Evolutionary conservation across 1,140 invertebrate species (phyloP).

Genomic region (Drosophila nannoptera): DNA sequence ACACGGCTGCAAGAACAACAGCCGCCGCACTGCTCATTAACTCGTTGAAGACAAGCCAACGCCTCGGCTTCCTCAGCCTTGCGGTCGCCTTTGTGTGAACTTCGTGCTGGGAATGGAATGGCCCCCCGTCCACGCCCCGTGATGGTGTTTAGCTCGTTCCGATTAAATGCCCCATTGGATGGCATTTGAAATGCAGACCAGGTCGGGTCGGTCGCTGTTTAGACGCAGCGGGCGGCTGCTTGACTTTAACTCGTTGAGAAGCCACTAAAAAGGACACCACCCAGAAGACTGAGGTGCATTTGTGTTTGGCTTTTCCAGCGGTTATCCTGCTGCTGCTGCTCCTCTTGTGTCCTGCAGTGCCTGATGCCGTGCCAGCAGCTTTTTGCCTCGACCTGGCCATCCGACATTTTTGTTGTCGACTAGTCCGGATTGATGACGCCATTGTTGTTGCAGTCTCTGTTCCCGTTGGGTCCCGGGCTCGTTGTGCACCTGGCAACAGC

Average conservation of each 20-base stretch:
- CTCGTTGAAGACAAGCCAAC: conserved; percentile 47
- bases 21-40: conserved; percentile 28
- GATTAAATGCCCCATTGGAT: conserved; percentile 73
- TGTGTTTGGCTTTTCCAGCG: conserved; percentile 54
- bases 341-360: conserved; percentile 42
- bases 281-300: conserved; percentile 63
- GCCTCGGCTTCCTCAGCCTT: conserved; percentile 29
- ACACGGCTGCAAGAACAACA: not conserved
- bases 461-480: not conserved
- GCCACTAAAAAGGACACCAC: conserved; percentile 3
- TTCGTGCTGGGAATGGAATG: conserved; percentile 14
- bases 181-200: conserved; percentile 60
- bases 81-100: conserved; percentile 50
- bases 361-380: conserved; percentile 54
- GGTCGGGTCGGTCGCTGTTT: conserved; percentile 38
- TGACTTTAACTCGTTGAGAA: conserved; percentile 23
- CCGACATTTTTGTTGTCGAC: conserved; percentile 43
- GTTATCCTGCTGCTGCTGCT: conserved; percentile 22
- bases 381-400: conserved; percentile 64
- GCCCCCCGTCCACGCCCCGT: conserved; percentile 17
- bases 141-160: conserved; percentile 37
- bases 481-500: conserved; percentile 26
- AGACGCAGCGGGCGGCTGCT: conserved; percentile 38
- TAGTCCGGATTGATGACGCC: conserved; percentile 35
- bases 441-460: not conserved